phyloP scores from a whole-genome alignment of 2,888 invertebrate genomes.

The Coronaproctus castanopsis region DNA sequence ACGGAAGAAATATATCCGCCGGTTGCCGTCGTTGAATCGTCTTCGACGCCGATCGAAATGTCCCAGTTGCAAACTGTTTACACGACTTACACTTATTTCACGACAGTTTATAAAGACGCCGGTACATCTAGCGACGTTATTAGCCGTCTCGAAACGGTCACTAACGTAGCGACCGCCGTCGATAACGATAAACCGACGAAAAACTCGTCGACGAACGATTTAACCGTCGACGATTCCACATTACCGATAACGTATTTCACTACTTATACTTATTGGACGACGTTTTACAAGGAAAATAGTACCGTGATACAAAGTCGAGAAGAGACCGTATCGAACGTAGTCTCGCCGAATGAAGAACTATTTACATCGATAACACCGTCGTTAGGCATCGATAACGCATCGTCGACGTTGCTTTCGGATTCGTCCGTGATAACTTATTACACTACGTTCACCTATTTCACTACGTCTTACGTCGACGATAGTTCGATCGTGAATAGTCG shows the following conservation, averaged over 20 bases:
- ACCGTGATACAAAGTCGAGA: constrained; percentile 70
- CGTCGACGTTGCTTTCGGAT: too few species aligned
- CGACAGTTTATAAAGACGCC: constrained; percentile 70
- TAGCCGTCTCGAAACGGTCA: constrained; percentile 67
- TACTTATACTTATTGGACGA: constrained; percentile 84
- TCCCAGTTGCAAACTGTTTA: constrained; percentile 53
- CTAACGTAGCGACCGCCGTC: constrained; percentile 51
- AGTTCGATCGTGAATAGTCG: constrained; percentile 63
- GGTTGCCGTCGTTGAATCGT: too few species aligned
- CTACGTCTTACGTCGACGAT: constrained; percentile 66
- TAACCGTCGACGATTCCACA: constrained; percentile 37
- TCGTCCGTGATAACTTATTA: constrained; percentile 47
- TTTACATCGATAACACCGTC: constrained; percentile 28
- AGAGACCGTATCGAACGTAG: constrained; percentile 70
- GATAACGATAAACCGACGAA: constrained; percentile 1
- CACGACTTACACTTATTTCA: constrained; percentile 76
- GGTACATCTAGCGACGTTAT: constrained; percentile 49
- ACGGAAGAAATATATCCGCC: constrained; percentile 65
- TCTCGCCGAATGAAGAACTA: constrained; percentile 39
- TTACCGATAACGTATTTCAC: constrained; percentile 74
- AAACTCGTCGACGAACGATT: constrained; percentile 30
- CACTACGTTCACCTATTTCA: constrained; percentile 78
- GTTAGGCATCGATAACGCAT: constrained; percentile 25
- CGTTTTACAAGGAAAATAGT: constrained; percentile 63
- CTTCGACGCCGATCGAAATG: too few species aligned